A percentile compares a stretch with the other conserved stretches of the same genome.
phyloP scores from a whole-genome alignment of 2,888 invertebrate genomes.

The Pterostichus niger region DNA sequence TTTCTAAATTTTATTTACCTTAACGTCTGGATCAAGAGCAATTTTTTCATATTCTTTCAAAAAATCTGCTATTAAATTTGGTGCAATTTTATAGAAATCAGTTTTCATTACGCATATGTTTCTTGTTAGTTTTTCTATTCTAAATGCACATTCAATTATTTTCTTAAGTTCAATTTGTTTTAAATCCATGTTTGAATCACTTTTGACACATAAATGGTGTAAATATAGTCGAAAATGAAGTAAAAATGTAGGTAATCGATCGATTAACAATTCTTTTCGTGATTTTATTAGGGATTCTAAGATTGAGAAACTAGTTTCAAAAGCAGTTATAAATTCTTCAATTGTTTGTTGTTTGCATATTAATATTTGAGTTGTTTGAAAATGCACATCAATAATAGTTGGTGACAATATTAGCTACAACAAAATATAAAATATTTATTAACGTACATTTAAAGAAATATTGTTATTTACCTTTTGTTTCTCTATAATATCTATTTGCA shows the following conservation, averaged over 20 bases:
- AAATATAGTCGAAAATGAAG: constrained; percentile 74
- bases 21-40: constrained; percentile 76
- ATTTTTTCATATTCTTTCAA: constrained; percentile 76
- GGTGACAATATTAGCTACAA: constrained; percentile 73
- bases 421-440: no score
- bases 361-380: constrained; percentile 71
- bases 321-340: constrained; percentile 70
- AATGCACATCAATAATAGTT: constrained; percentile 72
- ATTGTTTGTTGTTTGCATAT: constrained; percentile 67
- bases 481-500: constrained; percentile 72
- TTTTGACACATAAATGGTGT: constrained; percentile 71
- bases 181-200: constrained; percentile 70
- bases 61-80: constrained; percentile 78
- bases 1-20: constrained; percentile 73
- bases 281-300: constrained; percentile 73
- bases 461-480: constrained; percentile 72
- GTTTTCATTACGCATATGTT: constrained; percentile 73
- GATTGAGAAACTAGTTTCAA: constrained; percentile 70
- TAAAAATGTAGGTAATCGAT: constrained; percentile 74
- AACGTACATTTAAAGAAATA: constrained; percentile 11
- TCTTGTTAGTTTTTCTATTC: constrained; percentile 75
- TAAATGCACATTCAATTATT: constrained; percentile 74
- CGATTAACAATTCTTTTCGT: constrained; percentile 73
- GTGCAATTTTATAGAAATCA: constrained; percentile 76
- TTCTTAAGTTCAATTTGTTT: constrained; percentile 64